Evolutionary conservation across 2,113 vertebrate species (phyloP).

Genomic region (Cettia cetti): DNA sequence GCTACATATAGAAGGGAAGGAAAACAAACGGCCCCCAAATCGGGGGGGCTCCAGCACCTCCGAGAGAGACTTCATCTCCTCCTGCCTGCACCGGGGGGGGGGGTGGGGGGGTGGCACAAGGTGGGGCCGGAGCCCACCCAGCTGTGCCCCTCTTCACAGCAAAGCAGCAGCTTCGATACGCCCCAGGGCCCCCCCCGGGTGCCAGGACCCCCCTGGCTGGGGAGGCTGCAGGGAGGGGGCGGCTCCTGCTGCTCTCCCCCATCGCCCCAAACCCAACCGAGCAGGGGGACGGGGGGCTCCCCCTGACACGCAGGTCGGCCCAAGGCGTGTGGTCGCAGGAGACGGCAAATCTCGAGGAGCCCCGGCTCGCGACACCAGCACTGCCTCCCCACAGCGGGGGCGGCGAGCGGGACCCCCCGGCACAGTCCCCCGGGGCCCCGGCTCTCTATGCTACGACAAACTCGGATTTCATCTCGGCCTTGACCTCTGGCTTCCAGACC

Average conservation of each 20-base stretch:
- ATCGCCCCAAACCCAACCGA: neutral
- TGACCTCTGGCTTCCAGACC: constrained; percentile 95
- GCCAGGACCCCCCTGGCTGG: neutral
- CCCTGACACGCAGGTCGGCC: neutral
- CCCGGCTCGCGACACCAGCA: neutral
- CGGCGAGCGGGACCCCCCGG: neutral
- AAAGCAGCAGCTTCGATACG: constrained; percentile 36
- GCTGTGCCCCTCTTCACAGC: constrained; percentile 3
- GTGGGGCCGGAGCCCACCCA: neutral
- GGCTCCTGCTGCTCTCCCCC: neutral
- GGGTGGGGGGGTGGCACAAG: too few relatives aligned
- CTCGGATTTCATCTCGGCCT: constrained; percentile 94
- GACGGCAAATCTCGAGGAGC: neutral
- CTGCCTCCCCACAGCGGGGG: neutral
- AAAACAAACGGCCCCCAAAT: constrained; percentile 64
- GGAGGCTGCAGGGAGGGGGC: neutral
- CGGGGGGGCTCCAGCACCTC: constrained; percentile 24
- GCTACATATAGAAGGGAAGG: constrained; percentile 86
- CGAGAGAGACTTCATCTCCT: constrained; percentile 21
- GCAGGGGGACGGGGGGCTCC: neutral
- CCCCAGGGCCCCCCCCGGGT: neutral
- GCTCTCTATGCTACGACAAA: constrained; percentile 89
- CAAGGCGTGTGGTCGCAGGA: neutral
- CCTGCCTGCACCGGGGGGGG: neutral
- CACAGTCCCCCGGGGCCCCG: neutral